These are phyloP conservation scores for Ophion costatus DNA, from an alignment of 2,888 invertebrate species.

Conservation along the genomic window DNA sequence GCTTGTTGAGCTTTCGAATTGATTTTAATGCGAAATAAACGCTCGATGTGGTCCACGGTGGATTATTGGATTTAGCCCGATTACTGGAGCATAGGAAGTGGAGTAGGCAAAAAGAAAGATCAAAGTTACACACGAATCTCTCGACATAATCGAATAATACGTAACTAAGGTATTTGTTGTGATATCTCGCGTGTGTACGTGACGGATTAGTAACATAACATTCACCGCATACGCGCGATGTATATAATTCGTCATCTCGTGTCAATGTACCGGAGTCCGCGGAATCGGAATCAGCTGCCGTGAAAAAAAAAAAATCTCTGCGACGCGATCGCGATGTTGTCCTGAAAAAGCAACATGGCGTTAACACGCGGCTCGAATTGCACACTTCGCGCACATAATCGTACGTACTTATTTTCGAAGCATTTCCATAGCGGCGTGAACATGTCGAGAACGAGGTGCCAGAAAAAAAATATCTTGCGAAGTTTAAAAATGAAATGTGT, in stretches of 20 bases:
- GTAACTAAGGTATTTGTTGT: no score
- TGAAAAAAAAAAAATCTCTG: slow-evolving; percentile 14
- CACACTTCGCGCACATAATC: no score
- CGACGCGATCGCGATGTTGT: slow-evolving; percentile 38
- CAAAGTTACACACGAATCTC: no score
- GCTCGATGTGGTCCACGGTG: neutral
- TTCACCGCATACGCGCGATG: neutral
- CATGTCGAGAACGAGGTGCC: no score
- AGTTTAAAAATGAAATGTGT: no score
- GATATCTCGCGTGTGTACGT: no score
- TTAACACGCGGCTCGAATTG: slow-evolving; percentile 35
- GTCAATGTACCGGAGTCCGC: no score
- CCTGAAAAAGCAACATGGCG: slow-evolving; percentile 52
- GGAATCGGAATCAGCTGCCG: neutral
- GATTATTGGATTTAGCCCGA: neutral
- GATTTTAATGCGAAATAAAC: neutral
- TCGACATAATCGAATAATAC: neutral
- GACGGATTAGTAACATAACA: slow-evolving; percentile 1
- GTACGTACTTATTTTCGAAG: no score
- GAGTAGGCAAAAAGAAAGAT: neutral
- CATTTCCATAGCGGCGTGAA: no score
- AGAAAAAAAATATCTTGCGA: no score
- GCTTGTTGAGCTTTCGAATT: neutral
- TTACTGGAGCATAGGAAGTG: slow-evolving; percentile 7
- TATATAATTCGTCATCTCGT: no score